phyloP scores from a whole-genome alignment of 1,140 invertebrate species.

The Drosophila watanabei region DNA sequence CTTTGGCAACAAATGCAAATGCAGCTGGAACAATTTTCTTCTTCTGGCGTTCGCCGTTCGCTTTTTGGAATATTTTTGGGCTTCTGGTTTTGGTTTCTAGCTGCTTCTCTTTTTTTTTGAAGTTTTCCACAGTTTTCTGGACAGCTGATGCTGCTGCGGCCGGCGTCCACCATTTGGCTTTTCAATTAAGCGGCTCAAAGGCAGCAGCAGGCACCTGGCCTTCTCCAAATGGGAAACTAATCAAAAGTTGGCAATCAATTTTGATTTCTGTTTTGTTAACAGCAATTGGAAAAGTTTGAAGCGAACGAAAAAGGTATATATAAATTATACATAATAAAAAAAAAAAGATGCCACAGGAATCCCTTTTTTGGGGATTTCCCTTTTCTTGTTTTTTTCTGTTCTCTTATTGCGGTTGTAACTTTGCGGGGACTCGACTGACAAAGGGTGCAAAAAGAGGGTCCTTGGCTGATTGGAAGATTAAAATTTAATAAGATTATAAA shows the following conservation, averaged over 20 bases:
- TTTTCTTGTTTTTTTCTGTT: conserved; percentile 12
- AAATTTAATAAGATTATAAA: conserved; percentile 66
- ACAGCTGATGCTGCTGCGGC: conserved; percentile 25
- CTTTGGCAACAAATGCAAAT: conserved; percentile 56
- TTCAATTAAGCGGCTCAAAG: conserved; percentile 41
- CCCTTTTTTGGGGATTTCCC: conserved; percentile 23
- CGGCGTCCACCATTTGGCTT: conserved; percentile 38
- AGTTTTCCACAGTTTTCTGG: conserved; percentile 39
- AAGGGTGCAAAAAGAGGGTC: conserved; percentile 32
- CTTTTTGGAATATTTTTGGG: conserved; percentile 8
- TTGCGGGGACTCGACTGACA: conserved; percentile 30
- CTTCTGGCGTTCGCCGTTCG: conserved; percentile 7
- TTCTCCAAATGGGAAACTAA: conserved; percentile 40
- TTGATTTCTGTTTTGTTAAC: conserved; percentile 50
- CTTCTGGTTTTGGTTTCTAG: conserved; percentile 5
- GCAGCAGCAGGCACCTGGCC: conserved; percentile 37
- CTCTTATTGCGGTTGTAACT: conserved; percentile 32
- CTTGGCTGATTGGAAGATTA: conserved; percentile 57
- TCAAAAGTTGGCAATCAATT: conserved; percentile 62
- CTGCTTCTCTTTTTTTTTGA: neutral
- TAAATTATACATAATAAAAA: neutral
- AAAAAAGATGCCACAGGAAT: conserved; percentile 1
- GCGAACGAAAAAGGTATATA: neutral
- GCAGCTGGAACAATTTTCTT: conserved; percentile 51
- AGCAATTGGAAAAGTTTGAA: conserved; percentile 55